A percentile compares a stretch with the other conserved stretches of the same genome.
Evolutionary conservation across 35 echinoderm and acorn worm genomes (phyloP).

Genomic region (Acanthaster planci): DNA sequence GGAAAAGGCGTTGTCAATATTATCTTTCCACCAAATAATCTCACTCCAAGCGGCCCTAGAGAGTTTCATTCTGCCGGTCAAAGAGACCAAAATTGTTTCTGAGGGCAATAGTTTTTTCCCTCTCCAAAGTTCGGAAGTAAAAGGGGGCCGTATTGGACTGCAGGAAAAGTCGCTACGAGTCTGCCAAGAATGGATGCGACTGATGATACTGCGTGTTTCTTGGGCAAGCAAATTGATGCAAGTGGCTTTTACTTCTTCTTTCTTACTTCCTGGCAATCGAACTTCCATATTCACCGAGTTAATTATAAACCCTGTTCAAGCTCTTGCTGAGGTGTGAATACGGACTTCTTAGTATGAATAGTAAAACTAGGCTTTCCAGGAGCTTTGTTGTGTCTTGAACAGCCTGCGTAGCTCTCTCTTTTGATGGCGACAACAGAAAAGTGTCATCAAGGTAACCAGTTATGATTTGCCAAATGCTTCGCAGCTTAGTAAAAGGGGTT

Average conservation of each 20-base stretch:
- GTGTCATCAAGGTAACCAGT: slow-evolving; percentile 47
- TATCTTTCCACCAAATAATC: slow-evolving; percentile 63
- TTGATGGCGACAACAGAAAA: slow-evolving; percentile 9
- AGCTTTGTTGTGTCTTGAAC: slow-evolving; percentile 21
- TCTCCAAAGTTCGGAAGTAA: slow-evolving; percentile 53
- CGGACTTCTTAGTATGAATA: slow-evolving; percentile 78
- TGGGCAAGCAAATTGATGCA: slow-evolving; percentile 40
- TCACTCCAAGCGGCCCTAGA: slow-evolving; percentile 49
- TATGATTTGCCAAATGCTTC: neutral
- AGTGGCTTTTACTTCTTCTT: slow-evolving; percentile 33
- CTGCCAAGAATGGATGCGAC: slow-evolving; percentile 65
- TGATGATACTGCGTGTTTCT: slow-evolving; percentile 34
- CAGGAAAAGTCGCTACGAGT: slow-evolving; percentile 71
- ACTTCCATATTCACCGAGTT: slow-evolving; percentile 46
- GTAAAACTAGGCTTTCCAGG: slow-evolving; percentile 47
- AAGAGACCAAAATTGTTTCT: slow-evolving; percentile 51
- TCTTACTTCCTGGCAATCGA: slow-evolving; percentile 51
- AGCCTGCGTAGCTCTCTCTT: slow-evolving; percentile 5
- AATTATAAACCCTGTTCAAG: slow-evolving; percentile 68
- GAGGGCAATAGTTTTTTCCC: slow-evolving; percentile 55
- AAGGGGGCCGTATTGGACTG: slow-evolving; percentile 63
- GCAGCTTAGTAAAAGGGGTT: slow-evolving; percentile 14
- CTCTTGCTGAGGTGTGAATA: slow-evolving; percentile 64
- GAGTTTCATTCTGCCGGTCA: slow-evolving; percentile 41
- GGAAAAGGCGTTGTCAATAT: neutral